Conservation (phyloP, 2,797 vertebrate genomes). For the Chanos chanos region DNA sequence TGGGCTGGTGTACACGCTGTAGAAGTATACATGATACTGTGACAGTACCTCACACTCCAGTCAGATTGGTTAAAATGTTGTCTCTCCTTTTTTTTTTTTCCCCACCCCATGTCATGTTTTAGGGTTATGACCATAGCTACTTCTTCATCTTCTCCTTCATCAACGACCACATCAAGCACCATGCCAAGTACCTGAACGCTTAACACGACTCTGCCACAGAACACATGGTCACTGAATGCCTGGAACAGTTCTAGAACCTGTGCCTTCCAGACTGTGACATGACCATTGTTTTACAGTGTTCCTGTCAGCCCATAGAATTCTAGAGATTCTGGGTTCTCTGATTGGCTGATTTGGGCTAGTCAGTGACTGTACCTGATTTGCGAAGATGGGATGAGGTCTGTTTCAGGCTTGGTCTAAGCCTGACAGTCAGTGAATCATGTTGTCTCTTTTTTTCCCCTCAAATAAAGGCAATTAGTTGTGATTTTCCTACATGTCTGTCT, state of each 20-base stretch:
- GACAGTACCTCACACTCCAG: not conserved
- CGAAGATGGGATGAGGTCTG: too few species aligned
- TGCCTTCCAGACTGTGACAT: not conserved
- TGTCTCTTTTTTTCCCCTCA: not conserved
- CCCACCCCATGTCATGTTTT: constrained; percentile 43
- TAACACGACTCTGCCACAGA: constrained; percentile 40
- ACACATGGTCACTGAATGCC: too few species aligned
- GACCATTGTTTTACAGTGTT: too few species aligned
- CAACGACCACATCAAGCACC: constrained; percentile 90
- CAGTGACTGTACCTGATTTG: too few species aligned
- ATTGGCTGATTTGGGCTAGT: too few species aligned
- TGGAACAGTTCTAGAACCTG: not conserved
- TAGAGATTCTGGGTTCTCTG: too few species aligned
- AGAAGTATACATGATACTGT: too few species aligned
- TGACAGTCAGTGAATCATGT: too few species aligned
- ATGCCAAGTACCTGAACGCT: constrained; percentile 88
- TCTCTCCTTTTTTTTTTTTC: not conserved
- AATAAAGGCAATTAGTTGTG: constrained; percentile 29
- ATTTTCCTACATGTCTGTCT: too few species aligned
- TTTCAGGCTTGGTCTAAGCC: too few species aligned
- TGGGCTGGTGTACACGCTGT: too few species aligned
- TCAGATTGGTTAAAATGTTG: not conserved
- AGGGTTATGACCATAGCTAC: constrained; percentile 98
- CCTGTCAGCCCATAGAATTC: too few species aligned
- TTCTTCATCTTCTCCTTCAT: constrained; percentile 93